Base-by-base conservation (phyloP, 2,888 invertebrate species). In the Drosophila maculinotata region DNA sequence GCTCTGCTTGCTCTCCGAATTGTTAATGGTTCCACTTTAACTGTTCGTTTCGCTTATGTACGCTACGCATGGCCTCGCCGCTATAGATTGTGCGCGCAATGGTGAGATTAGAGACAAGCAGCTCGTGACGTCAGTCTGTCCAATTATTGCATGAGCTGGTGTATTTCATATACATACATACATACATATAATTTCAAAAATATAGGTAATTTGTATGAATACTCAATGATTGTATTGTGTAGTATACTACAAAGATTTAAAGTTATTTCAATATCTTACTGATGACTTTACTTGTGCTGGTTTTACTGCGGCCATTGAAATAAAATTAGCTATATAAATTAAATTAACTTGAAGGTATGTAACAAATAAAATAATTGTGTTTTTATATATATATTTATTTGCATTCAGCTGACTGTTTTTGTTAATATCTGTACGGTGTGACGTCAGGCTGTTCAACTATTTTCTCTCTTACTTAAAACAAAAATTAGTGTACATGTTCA, bases 1-100 rank as follows among this genome's bases (percentile, higher is more conserved):
- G 53, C 70, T 65, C 47, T 69, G 70, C 65, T 60, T 69, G 70
- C 65, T 60, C 52, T 75, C 57, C 60, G 70, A 74, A 74, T 42
- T 57, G 35, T 53, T 25, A 73, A 69, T 73, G 73, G 60, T 66
- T 65, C 49, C 65, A 47, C 25, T 60, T 57, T 47, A 25, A 26
- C 7, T 25, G 20, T 69, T 69, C 49, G 66, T 60, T 57, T 47
- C 70, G 45, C 41, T 75, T 73, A 69, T 65, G 70, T 73, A 73
- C 28, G 69, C 59, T 54, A 36, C 51, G 56, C 45, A 28, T 9
- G 26, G 48, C 12, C 5, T 5, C 14, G 8, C 5, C 1, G 5
- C 8, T 9, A 54, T 20, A 74, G 74, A 36, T 74, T 31, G 30
- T 30, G 1, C 6, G 6, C 17, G 39, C 1, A 1, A 10, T 6